Evolutionary conservation across 2,113 vertebrate genomes (phyloP).

Genomic region (Talpa occidentalis): DNA sequence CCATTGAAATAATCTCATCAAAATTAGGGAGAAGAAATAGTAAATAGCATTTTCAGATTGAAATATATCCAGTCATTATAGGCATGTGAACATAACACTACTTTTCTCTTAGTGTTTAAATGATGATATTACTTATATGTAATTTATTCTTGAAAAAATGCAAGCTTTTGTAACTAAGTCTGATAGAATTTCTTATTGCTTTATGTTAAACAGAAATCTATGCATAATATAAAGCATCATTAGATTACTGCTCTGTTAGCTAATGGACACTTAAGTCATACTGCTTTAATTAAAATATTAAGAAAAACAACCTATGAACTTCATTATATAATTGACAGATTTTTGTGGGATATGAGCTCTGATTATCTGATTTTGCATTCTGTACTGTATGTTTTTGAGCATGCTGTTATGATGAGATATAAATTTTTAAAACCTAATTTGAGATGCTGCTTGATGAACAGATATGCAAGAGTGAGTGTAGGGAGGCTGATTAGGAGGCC

Average conservation of each 20-base stretch:
- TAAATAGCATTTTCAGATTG: not conserved
- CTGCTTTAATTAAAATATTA: constrained; percentile 52
- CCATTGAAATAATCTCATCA: not conserved
- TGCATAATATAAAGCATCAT: not conserved
- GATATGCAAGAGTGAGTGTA: not conserved
- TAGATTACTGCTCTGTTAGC: not conserved
- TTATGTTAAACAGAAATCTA: constrained; percentile 57
- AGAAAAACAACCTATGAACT: constrained; percentile 4
- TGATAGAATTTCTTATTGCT: constrained; percentile 6
- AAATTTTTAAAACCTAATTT: constrained; percentile 48
- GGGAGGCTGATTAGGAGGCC: not conserved
- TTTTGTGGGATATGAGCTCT: constrained; percentile 40
- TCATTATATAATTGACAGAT: constrained; percentile 34
- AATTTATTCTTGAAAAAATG: constrained; percentile 23
- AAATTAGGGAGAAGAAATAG: not conserved
- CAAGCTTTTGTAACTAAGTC: constrained; percentile 57
- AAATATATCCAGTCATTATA: not conserved
- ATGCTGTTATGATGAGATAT: not conserved
- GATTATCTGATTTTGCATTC: not conserved
- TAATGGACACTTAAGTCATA: constrained; percentile 45
- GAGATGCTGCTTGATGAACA: not conserved
- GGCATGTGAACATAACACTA: not conserved
- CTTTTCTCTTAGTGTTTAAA: not conserved
- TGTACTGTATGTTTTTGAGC: not conserved
- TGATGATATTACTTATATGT: not conserved